phyloP scores from a whole-genome alignment of 1,140 invertebrate genomes.

The Drosophila littoralis region DNA sequence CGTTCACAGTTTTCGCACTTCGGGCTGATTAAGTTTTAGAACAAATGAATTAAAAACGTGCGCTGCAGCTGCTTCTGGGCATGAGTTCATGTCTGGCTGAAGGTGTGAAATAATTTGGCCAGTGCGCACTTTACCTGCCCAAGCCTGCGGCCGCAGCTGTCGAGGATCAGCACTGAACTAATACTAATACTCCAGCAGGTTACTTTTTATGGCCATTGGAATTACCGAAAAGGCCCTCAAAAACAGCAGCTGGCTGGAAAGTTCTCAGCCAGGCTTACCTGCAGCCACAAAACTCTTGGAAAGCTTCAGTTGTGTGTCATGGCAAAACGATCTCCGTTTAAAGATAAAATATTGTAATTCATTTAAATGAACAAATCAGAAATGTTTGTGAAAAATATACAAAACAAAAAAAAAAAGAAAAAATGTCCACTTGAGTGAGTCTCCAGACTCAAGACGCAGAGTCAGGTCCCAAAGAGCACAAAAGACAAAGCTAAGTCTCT shows the following conservation, averaged over 20 bases:
- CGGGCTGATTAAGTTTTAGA: slow-evolving; percentile 78
- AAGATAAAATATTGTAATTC: slow-evolving; percentile 81
- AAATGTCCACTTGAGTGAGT: slow-evolving; percentile 59
- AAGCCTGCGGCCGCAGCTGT: slow-evolving; percentile 25
- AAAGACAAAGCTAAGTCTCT: slow-evolving; percentile 27
- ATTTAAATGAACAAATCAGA: slow-evolving; percentile 81
- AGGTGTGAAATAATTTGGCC: slow-evolving; percentile 72
- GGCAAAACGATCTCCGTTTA: slow-evolving; percentile 63
- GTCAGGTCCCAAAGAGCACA: slow-evolving; percentile 31
- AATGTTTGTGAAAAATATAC: slow-evolving; percentile 16
- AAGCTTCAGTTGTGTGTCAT: slow-evolving; percentile 39
- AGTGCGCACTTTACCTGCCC: slow-evolving; percentile 53
- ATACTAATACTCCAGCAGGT: neutral
- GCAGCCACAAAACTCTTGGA: slow-evolving; percentile 25
- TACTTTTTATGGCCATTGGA: slow-evolving; percentile 57
- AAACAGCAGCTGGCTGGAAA: slow-evolving; percentile 56
- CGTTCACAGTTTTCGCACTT: slow-evolving; percentile 44
- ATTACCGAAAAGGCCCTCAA: slow-evolving; percentile 30
- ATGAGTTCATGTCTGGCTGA: slow-evolving; percentile 15
- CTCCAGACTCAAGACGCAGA: slow-evolving; percentile 43
- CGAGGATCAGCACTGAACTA: slow-evolving; percentile 4
- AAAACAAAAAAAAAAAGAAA: slow-evolving; percentile 9
- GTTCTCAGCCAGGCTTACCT: slow-evolving; percentile 46
- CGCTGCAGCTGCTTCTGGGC: slow-evolving; percentile 22
- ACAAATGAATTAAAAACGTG: slow-evolving; percentile 83